Conservation (phyloP, 2,113 vertebrate species). For the Barnardius zonarius region DNA sequence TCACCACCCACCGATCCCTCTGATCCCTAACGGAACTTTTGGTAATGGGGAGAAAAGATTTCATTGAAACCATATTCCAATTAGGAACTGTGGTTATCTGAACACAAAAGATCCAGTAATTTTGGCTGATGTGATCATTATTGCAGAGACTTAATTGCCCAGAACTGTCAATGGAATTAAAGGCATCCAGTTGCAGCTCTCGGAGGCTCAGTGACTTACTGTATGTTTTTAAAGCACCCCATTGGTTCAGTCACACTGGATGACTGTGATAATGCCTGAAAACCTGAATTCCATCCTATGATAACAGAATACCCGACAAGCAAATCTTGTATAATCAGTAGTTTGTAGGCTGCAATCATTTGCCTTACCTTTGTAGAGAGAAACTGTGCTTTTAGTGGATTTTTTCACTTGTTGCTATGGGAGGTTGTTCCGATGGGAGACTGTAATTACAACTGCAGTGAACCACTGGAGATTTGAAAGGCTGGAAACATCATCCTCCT, state of each 20-base stretch:
- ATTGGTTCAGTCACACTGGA: slow-evolving; percentile 14
- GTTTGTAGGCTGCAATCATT: not conserved
- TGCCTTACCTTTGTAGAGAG: not conserved
- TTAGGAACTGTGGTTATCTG: not conserved
- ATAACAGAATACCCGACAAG: not conserved
- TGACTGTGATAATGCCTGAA: not conserved
- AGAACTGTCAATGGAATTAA: slow-evolving; percentile 40
- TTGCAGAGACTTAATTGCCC: slow-evolving; percentile 25
- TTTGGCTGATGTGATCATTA: slow-evolving; percentile 35
- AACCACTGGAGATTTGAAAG: slow-evolving; percentile 25
- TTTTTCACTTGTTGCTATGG: not conserved
- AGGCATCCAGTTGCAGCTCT: not conserved
- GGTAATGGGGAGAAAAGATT: not conserved
- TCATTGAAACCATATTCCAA: not conserved
- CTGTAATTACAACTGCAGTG: slow-evolving; percentile 29
- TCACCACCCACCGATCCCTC: not conserved
- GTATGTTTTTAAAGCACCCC: not conserved
- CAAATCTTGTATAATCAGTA: not conserved
- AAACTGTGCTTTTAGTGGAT: not conserved
- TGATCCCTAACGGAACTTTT: not conserved
- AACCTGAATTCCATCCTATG: not conserved
- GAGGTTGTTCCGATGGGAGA: not conserved
- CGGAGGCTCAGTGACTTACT: not conserved
- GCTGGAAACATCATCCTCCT: not conserved
- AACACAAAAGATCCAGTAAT: not conserved